A percentile compares a stretch with the other conserved stretches of the same genome.
Conservation (phyloP, 2,113 vertebrate species). For the Aldabrachelys gigantea region DNA sequence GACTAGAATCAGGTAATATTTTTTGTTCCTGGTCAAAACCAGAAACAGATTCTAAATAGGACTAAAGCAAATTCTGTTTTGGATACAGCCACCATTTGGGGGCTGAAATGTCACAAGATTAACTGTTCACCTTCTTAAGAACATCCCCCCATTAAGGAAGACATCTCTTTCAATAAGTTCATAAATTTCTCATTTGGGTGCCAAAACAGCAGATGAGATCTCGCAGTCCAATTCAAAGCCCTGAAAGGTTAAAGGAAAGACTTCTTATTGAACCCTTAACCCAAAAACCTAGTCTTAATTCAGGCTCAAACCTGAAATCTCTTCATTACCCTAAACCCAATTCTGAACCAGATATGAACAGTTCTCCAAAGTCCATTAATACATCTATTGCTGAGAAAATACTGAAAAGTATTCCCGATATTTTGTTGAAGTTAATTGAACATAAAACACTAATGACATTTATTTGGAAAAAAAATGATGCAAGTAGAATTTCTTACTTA, state of each 20-base stretch:
- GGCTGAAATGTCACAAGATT: not conserved
- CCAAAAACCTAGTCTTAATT: not conserved
- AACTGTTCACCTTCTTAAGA: not conserved
- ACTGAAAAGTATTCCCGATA: not conserved
- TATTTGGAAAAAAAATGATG: not conserved
- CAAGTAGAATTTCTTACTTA: not conserved
- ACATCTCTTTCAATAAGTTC: not conserved
- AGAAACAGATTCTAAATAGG: not conserved
- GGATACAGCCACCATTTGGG: not conserved
- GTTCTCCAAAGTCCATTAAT: fast-evolving
- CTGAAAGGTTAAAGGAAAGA: fast-evolving
- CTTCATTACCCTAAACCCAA: not conserved
- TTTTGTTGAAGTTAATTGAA: not conserved
- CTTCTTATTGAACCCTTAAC: not conserved
- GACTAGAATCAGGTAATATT: not conserved
- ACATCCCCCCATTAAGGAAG: not conserved
- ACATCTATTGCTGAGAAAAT: not conserved
- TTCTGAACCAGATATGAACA: not conserved
- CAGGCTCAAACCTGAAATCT: not conserved
- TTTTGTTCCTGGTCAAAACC: not conserved
- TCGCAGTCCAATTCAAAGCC: not conserved
- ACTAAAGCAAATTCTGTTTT: not conserved
- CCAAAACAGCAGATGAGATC: not conserved
- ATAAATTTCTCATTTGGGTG: not conserved
- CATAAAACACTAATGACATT: not conserved